Base-by-base conservation (phyloP, 2,797 vertebrate genomes). In the Lepus townsendii region DNA sequence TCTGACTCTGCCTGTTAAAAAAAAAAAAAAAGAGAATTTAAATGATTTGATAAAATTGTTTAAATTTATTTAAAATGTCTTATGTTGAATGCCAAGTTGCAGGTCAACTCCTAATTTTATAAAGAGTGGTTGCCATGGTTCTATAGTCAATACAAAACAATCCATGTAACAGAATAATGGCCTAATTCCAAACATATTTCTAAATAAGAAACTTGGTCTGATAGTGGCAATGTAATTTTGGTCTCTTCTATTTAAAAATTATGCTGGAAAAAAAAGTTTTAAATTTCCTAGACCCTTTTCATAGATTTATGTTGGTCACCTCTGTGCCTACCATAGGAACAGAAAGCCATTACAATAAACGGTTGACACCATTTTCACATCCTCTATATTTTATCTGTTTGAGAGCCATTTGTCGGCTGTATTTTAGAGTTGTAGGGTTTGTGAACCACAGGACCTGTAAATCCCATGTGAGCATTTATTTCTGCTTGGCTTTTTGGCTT, bases 321-420 rank as follows among this genome's bases (percentile, higher is more conserved):
- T 35, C 6, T 90, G 69, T 65, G 54, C n/a, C 27, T 12, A 26
- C 54, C 88, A 68, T 27, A 63, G 38, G 79, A 76, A 9, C 27
- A 86, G n/a, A 73, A 69, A 96, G 11, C 42, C 66, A 83, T 76
- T 35, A 94, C 60, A 13, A 42, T 71, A 26, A 30, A 85, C 12
- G 19, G 20, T 83, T 32, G 22, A 76, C 30, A 94, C 79, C 8
- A 76, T 47, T 86, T 87, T 38, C 92, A 95, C 89, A 69, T 90
- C 57, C 54, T 93, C 93, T 65, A 7, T 90, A 0, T 88, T 90
- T 96, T 80, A 47, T 71, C 22, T 82, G 10, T 0, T 38, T 90
- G 71, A 95, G 96, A 94, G 7, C 80, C 78, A 26, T 93, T 42
- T 96, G n/a, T 88, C 60, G 83, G 78, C 93, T 76, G 47, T 9